Conservation (phyloP, 2,888 invertebrate genomes). For the Ophraella communa region DNA sequence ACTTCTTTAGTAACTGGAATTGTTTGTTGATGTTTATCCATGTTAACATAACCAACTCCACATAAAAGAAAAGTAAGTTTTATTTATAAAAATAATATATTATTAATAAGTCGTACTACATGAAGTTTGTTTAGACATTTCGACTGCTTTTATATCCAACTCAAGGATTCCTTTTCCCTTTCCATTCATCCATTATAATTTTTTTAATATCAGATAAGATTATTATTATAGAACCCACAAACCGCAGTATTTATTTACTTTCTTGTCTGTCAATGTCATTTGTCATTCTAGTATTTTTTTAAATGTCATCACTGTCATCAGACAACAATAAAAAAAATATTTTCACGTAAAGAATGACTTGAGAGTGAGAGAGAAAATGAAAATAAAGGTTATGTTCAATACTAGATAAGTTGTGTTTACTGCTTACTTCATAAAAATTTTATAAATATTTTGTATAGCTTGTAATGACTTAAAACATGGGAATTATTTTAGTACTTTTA, state of each 20-base stretch:
- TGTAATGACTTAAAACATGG: constrained; percentile 1
- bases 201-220: background rate
- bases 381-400: background rate
- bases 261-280: background rate
- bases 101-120: background rate
- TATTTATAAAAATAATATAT: background rate
- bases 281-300: background rate
- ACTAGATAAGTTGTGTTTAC: too few species aligned
- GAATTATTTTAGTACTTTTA: constrained; percentile 50
- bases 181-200: background rate
- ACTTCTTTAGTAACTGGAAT: constrained; percentile 29
- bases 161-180: background rate
- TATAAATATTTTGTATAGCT: background rate
- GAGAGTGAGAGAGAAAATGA: too few species aligned
- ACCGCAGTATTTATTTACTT: background rate
- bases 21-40: constrained; percentile 34
- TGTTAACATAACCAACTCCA: constrained; percentile 28
- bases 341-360: too few species aligned
- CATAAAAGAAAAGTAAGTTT: background rate
- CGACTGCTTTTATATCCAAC: background rate
- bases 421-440: too few species aligned
- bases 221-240: background rate
- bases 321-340: too few species aligned
- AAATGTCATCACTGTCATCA: too few species aligned
- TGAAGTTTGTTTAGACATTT: background rate